phyloP scores from a whole-genome alignment of 2,113 vertebrate species.

The Anolis carolinensis region DNA sequence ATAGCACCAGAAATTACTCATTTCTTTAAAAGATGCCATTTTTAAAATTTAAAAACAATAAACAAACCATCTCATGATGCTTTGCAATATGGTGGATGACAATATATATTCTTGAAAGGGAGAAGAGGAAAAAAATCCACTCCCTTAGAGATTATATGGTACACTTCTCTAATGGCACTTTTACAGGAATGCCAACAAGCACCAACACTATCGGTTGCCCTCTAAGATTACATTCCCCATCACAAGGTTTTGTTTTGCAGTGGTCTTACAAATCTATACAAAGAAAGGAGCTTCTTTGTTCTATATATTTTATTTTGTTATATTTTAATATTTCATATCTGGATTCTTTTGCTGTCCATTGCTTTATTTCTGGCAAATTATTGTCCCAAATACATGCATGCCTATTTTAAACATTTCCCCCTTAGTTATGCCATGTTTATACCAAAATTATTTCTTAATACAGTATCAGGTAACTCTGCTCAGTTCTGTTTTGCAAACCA shows the following conservation, averaged over 20 bases:
- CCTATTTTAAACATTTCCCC: conserved; percentile 41
- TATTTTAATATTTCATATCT: neutral
- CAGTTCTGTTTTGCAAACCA: neutral
- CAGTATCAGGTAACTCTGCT: neutral
- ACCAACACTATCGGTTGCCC: conserved; percentile 41
- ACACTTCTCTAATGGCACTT: conserved; percentile 33
- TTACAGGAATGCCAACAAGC: neutral
- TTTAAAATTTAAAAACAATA: conserved; percentile 41
- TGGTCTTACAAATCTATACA: neutral
- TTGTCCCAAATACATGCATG: conserved; percentile 28
- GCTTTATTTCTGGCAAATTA: conserved; percentile 33
- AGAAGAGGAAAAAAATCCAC: neutral
- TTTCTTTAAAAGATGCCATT: conserved; percentile 55
- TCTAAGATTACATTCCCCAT: conserved; percentile 39
- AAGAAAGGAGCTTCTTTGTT: conserved; percentile 33
- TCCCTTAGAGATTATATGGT: conserved; percentile 24
- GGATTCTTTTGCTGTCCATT: neutral
- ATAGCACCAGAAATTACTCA: conserved; percentile 63
- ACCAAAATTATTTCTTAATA: conserved; percentile 20
- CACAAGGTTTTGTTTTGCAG: conserved; percentile 32
- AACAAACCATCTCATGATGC: conserved; percentile 16
- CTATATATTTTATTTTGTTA: neutral
- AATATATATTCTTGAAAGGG: conserved; percentile 3
- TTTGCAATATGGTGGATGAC: conserved; percentile 47
- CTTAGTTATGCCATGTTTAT: conserved; percentile 48